A percentile compares a stretch with the other conserved stretches of the same genome.
These are phyloP conservation scores for Scotopteryx bipunctaria DNA, from an alignment of 2,888 invertebrate species.

Conservation along the genomic window DNA sequence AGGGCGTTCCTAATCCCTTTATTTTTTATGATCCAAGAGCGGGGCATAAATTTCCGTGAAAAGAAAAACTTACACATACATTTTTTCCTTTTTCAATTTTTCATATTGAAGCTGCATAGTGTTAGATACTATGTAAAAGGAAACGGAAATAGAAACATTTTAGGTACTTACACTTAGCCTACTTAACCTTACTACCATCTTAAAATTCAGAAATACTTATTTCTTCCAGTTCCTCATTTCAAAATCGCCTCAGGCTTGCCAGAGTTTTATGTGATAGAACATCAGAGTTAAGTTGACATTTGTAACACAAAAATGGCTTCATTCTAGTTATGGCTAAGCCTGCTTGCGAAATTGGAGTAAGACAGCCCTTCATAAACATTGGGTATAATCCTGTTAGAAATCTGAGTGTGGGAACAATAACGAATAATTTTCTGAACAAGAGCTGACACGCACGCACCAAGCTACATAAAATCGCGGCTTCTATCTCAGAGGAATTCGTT, in stretches of 20 bases:
- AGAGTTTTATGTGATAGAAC: background rate
- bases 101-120: no score
- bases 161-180: no score
- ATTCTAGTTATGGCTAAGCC: background rate
- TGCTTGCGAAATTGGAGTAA: background rate
- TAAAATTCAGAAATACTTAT: background rate
- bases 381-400: conserved; percentile 10
- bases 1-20: no score
- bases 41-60: no score
- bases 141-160: no score
- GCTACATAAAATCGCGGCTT: conserved; percentile 44
- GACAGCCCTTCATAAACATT: conserved; percentile 1
- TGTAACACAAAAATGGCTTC: background rate
- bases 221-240: background rate
- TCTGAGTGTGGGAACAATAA: conserved; percentile 24
- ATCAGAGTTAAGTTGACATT: background rate
- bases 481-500: conserved; percentile 33
- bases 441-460: conserved; percentile 14
- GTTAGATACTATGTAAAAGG: no score
- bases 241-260: background rate
- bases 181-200: no score
- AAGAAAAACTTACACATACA: no score
- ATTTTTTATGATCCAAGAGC: no score
- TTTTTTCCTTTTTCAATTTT: no score
- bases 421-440: conserved; percentile 31